Base-by-base conservation (phyloP, 2,888 invertebrate species). In the Pyrgus malvae region DNA sequence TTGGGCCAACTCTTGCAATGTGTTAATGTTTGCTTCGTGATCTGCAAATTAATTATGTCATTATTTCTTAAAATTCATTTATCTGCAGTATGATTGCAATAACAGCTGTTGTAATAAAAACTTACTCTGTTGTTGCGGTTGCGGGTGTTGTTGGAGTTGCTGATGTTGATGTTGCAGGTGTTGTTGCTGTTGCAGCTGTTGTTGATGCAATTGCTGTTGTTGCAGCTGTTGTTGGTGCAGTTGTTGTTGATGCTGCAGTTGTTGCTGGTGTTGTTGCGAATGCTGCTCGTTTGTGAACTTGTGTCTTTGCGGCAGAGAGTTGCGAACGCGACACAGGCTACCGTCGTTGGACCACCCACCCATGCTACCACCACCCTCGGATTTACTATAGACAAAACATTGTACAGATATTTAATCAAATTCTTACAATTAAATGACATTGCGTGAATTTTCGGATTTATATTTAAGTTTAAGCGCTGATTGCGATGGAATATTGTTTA, bases 231-330 rank as follows among this genome's bases (percentile, higher is more conserved):
- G 72, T 12, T 65, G 64, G 2, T 67, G 69, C 8, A 69, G 76
- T 6, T 65, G 64, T 0, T 71, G 75, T 0, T 70, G 72, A 11
- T 73, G 71, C 1, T 68, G 71, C n/a, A 72, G 73, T 2, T 72
- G 76, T 1, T 72, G 68, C 17, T 69, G 68, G n/a, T 76, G 73
- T 48, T 78, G 80, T 37, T 78, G 83, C 53, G 76, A 73, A 53
- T 82, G 86, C 41, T 84, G 85, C 44, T 88, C 87, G 64, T 90
- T 90, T 57, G 88, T 89, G 67, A 85, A 83, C 76, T 90, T 90
- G 66, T 83, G 84, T 2, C 89, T 74, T 48, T 80, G 86, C 48
- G 87, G 84, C 58, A 90, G 59, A 0, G 86, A 69, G 69, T 90
- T 90, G 31, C 87, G 80, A 7, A 89, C 88, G 12, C 89, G 84